These are phyloP conservation scores for Odontocolon sp. DNA, from an alignment of 2,888 invertebrate genomes.

Conservation along the genomic window DNA sequence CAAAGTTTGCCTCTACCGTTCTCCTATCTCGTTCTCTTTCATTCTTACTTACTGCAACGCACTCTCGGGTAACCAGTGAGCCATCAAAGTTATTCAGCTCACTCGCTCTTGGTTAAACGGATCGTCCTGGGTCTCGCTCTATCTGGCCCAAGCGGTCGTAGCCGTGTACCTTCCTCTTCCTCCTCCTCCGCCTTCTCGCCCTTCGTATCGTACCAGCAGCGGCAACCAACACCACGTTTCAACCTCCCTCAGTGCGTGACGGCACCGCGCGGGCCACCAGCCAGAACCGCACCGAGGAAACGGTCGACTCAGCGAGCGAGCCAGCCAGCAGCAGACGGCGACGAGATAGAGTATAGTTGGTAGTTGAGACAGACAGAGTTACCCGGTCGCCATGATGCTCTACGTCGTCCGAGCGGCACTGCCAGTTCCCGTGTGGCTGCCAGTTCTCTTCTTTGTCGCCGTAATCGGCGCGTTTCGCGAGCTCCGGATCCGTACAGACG, in stretches of 20 bases:
- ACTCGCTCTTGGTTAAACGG: background rate
- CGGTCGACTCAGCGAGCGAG: constrained; percentile 18
- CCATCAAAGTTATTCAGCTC: background rate
- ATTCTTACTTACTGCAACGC: constrained; percentile 53
- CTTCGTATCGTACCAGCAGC: constrained; percentile 24
- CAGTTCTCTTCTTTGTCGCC: constrained; percentile 57
- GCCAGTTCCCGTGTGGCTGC: constrained; percentile 32
- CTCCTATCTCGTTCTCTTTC: constrained; percentile 61
- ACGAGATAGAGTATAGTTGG: constrained; percentile 16
- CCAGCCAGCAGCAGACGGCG: constrained; percentile 60
- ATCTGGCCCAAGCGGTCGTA: background rate
- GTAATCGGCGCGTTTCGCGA: too few relatives aligned
- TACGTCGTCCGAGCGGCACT: constrained; percentile 66
- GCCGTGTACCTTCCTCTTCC: constrained; percentile 19
- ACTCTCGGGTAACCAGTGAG: constrained; percentile 32
- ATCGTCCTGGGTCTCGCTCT: background rate
- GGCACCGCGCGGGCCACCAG: constrained; percentile 55
- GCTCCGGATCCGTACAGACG: too few relatives aligned
- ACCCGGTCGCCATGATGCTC: constrained; percentile 64
- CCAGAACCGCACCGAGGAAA: constrained; percentile 42
- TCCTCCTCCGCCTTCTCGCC: constrained; percentile 47
- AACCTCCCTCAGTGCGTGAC: constrained; percentile 74
- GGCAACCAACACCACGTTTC: constrained; percentile 32
- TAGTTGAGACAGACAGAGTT: constrained; percentile 49
- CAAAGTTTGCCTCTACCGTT: constrained; percentile 49